phyloP scores from a whole-genome alignment of 2,888 invertebrate genomes.

The Linyphia triangularis region DNA sequence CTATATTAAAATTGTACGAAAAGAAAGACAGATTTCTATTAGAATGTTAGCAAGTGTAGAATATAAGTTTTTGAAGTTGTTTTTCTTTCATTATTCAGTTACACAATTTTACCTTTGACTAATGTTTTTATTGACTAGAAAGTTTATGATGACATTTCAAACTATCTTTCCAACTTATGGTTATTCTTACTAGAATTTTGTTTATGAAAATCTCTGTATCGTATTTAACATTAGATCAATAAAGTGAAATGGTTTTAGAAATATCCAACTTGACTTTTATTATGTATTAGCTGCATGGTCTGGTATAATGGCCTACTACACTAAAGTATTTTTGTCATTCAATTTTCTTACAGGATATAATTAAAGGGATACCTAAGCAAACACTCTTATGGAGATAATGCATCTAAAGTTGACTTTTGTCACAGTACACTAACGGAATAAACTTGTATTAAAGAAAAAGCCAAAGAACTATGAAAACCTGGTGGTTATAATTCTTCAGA shows the following conservation, averaged over 20 bases:
- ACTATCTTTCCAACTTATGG: conserved; percentile 39
- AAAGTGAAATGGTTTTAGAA: conserved; percentile 70
- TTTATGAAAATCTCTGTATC: conserved; percentile 35
- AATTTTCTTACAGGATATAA: no score
- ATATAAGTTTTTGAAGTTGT: background rate
- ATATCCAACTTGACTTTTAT: background rate
- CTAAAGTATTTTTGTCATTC: no score
- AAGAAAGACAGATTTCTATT: background rate
- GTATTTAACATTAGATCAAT: conserved; percentile 68
- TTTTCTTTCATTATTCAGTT: background rate
- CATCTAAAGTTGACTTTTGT: no score
- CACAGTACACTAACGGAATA: no score
- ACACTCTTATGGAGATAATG: no score
- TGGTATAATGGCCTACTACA: no score
- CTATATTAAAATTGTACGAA: background rate
- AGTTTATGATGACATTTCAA: background rate
- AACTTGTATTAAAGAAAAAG: no score
- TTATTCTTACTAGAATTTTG: conserved; percentile 53
- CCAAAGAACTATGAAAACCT: no score
- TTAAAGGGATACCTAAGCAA: no score
- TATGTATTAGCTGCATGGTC: no score
- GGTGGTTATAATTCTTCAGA: no score
- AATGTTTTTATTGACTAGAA: background rate
- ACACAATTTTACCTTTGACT: background rate
- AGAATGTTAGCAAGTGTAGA: background rate